These are phyloP conservation scores for Orthosia gothica DNA, from an alignment of 2,888 invertebrate genomes.

Conservation along the genomic window DNA sequence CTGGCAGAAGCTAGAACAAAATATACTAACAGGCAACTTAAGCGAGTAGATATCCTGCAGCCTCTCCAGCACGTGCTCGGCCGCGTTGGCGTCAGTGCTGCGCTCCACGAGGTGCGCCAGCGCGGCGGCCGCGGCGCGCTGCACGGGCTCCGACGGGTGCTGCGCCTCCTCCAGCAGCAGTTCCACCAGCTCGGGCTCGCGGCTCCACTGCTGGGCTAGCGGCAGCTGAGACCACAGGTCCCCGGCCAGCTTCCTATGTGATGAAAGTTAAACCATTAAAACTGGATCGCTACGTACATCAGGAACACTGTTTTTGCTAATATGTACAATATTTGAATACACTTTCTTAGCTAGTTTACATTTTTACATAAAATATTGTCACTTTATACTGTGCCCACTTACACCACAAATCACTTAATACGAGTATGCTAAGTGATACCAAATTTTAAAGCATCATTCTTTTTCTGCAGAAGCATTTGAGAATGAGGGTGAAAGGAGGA, in stretches of 20 bases:
- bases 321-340: too few species aligned
- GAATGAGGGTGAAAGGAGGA: too few species aligned
- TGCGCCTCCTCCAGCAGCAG: conserved; percentile 94
- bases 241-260: conserved; percentile 83
- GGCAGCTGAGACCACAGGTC: conserved; percentile 84
- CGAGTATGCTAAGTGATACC: too few species aligned
- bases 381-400: too few species aligned
- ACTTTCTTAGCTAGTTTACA: too few species aligned
- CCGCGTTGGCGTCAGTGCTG: conserved; percentile 80
- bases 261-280: neutral
- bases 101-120: conserved; percentile 93
- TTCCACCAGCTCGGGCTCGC: conserved; percentile 86
- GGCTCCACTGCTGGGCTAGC: conserved; percentile 74
- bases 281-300: neutral
- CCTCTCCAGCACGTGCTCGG: conserved; percentile 90
- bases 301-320: too few species aligned
- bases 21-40: conserved; percentile 92
- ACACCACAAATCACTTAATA: too few species aligned
- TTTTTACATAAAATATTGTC: too few species aligned
- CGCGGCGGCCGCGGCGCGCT: conserved; percentile 96
- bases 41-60: conserved; percentile 95
- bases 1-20: too few species aligned
- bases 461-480: too few species aligned
- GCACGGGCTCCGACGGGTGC: conserved; percentile 96
- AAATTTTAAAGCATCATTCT: too few species aligned